Percentiles rank a stretch among this genome's conserved stretches.
Evolutionary conservation across 2,888 invertebrate species (phyloP).

Genomic region (Ecdyonurus torrentis): DNA sequence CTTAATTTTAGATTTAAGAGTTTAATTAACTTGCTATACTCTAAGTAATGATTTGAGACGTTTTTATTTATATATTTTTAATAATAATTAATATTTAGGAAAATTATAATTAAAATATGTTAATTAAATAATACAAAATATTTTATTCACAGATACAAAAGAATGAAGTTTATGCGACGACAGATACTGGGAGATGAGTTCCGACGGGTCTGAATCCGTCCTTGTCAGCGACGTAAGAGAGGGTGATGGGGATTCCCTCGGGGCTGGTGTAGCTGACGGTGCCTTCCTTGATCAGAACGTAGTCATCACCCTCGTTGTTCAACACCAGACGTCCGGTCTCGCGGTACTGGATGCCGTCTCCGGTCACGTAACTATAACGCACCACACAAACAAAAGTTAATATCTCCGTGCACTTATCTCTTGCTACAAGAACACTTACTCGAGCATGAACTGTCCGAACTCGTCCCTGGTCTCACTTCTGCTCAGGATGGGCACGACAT

Average conservation of each 20-base stretch:
- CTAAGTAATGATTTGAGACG: too few relatives aligned
- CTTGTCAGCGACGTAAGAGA: constrained; percentile 16
- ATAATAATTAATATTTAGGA: too few relatives aligned
- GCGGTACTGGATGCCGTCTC: constrained; percentile 15
- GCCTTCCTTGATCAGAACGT: constrained; percentile 17
- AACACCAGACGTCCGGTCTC: constrained; percentile 16
- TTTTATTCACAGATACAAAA: too few relatives aligned
- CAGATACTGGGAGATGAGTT: constrained; percentile 13
- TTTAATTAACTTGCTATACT: too few relatives aligned
- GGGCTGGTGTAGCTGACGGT: constrained; percentile 16
- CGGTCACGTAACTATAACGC: constrained; percentile 14
- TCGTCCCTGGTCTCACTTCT: constrained; percentile 14
- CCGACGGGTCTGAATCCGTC: constrained; percentile 14
- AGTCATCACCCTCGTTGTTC: constrained; percentile 13
- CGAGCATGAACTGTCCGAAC: constrained; percentile 16
- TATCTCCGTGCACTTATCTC: too few relatives aligned
- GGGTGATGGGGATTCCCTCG: constrained; percentile 14
- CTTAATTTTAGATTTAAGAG: too few relatives aligned
- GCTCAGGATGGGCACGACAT: constrained; percentile 11
- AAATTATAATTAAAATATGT: too few relatives aligned
- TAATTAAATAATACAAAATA: too few relatives aligned
- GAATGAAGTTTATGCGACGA: too few relatives aligned
- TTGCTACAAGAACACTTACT: constrained; percentile 9
- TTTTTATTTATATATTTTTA: too few relatives aligned
- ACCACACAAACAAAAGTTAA: too few relatives aligned